Evolutionary conservation across 2,888 invertebrate species (phyloP).

Genomic region (Idaea straminata): DNA sequence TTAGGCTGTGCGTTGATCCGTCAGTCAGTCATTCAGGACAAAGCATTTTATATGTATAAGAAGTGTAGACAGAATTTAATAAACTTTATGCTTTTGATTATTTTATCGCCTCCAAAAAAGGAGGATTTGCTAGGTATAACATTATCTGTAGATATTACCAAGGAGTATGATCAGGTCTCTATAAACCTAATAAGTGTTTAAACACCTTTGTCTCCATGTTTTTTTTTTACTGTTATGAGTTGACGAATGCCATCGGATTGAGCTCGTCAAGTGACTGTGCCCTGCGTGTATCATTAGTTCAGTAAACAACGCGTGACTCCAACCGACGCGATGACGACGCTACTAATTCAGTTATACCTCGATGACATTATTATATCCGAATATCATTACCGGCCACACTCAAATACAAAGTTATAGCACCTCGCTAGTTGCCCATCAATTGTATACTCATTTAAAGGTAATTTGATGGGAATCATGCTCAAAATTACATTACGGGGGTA

Average conservation of each 20-base stretch:
- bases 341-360: conserved; percentile 51
- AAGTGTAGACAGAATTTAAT: too few species aligned
- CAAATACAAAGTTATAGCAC: conserved; percentile 40
- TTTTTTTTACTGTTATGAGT: neutral
- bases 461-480: conserved; percentile 33
- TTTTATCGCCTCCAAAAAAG: too few species aligned
- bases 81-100: too few species aligned
- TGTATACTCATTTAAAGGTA: conserved; percentile 33
- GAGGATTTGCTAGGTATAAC: too few species aligned
- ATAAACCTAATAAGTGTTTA: neutral
- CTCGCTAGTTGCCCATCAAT: conserved; percentile 47
- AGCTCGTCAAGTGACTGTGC: neutral
- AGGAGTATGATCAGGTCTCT: neutral
- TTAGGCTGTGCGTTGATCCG: too few species aligned
- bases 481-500: conserved; percentile 38
- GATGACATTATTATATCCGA: conserved; percentile 59
- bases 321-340: conserved; percentile 29
- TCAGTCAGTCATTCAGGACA: too few species aligned
- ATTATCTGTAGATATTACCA: too few species aligned
- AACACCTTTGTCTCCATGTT: neutral
- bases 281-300: conserved; percentile 35
- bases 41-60: too few species aligned
- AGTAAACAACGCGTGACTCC: conserved; percentile 60
- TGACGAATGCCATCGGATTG: neutral
- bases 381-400: conserved; percentile 39